A percentile compares a stretch with the other conserved stretches of the same genome.
These are phyloP conservation scores for Megaceryle torquata DNA, from an alignment of 2,113 vertebrate genomes.

Conservation along the genomic window DNA sequence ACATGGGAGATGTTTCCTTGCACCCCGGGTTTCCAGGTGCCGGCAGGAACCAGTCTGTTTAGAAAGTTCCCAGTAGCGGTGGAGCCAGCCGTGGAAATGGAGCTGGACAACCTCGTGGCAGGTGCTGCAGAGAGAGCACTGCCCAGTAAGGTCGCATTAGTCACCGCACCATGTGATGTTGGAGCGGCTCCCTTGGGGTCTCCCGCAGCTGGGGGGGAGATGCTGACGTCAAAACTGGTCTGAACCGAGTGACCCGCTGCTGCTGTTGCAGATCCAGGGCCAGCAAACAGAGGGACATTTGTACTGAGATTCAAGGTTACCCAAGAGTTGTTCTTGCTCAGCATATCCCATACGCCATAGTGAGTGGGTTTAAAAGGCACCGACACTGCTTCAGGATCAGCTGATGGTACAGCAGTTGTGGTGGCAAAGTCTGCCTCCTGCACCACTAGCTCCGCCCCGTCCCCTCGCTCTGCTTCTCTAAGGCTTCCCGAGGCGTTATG, in stretches of 20 bases:
- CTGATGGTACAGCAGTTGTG: constrained; percentile 50
- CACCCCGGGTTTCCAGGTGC: constrained; percentile 80
- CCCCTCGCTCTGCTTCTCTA: constrained; percentile 42
- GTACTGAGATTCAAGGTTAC: constrained; percentile 64
- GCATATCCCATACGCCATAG: constrained; percentile 53
- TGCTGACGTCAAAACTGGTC: constrained; percentile 54
- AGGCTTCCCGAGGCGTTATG: constrained; percentile 41
- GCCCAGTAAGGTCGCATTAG: background rate
- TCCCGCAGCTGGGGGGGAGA: constrained; percentile 51
- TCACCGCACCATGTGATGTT: constrained; percentile 28
- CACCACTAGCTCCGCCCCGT: background rate
- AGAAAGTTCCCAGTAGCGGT: constrained; percentile 86
- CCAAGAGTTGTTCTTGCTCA: constrained; percentile 70
- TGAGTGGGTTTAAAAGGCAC: constrained; percentile 71
- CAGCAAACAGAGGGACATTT: constrained; percentile 64
- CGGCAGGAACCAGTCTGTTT: constrained; percentile 86
- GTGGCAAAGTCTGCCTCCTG: constrained; percentile 35
- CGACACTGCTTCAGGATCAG: constrained; percentile 53
- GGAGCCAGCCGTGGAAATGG: constrained; percentile 76
- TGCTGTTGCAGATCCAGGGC: constrained; percentile 51
- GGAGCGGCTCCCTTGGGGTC: constrained; percentile 40
- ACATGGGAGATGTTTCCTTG: constrained; percentile 85
- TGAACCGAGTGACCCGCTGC: constrained; percentile 31
- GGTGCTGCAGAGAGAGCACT: constrained; percentile 19
- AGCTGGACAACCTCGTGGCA: constrained; percentile 59